A percentile compares a stretch with the other conserved stretches of the same genome.
phyloP scores from a whole-genome alignment of 2,113 vertebrate genomes.

The Elachura formosa region DNA sequence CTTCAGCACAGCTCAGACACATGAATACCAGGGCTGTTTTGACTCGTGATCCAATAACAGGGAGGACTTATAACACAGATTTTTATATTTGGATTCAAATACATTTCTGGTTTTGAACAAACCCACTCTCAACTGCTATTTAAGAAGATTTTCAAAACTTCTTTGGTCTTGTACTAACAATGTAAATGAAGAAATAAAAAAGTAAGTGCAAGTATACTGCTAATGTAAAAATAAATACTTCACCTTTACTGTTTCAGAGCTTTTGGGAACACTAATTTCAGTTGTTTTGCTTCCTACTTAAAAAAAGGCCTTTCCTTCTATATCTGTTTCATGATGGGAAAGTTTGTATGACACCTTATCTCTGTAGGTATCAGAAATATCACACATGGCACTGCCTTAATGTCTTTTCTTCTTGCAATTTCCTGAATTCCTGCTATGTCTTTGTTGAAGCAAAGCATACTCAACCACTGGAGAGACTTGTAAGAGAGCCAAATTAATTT shows the following conservation, averaged over 20 bases:
- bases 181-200: not conserved
- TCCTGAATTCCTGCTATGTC: constrained; percentile 10
- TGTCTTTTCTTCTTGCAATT: not conserved
- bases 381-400: not conserved
- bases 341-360: not conserved
- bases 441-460: not conserved
- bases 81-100: not conserved
- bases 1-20: not conserved
- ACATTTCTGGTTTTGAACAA: not conserved
- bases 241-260: not conserved
- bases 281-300: not conserved
- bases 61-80: not conserved
- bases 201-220: not conserved
- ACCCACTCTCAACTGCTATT: not conserved
- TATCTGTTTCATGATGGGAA: not conserved
- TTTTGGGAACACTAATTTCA: not conserved
- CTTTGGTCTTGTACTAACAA: not conserved
- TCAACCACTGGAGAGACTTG: not conserved
- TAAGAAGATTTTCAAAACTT: not conserved
- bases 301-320: not conserved
- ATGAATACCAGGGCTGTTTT: not conserved
- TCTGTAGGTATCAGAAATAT: constrained; percentile 3
- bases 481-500: constrained; percentile 3
- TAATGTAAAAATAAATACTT: not conserved
- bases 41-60: not conserved